Percentiles rank a stretch among this genome's conserved stretches.
Conservation (phyloP, 2,113 vertebrate genomes). For the Dolichotis patagonum region DNA sequence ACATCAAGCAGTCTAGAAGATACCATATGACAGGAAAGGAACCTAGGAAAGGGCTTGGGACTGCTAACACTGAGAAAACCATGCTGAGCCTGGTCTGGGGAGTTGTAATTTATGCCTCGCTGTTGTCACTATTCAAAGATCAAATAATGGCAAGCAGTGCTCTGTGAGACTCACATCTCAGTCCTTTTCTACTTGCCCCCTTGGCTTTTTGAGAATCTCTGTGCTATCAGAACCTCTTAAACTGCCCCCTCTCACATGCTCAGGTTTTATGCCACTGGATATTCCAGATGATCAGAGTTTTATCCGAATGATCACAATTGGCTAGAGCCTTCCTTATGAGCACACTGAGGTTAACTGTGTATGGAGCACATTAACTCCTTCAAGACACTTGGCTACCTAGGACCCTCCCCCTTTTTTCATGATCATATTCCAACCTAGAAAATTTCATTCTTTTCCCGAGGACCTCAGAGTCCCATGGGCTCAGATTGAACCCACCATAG, state of each 20-base stretch:
- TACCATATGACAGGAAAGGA: not conserved
- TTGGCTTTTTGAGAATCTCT: not conserved
- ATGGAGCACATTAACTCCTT: not conserved
- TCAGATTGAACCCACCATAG: not conserved
- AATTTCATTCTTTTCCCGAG: constrained; percentile 5
- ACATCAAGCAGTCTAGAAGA: not conserved
- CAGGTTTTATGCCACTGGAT: not conserved
- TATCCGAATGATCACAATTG: not conserved
- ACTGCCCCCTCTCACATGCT: not conserved
- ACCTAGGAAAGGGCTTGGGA: not conserved
- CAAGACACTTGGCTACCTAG: not conserved
- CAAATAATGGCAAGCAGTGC: not conserved
- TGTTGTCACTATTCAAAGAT: not conserved
- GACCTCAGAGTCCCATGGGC: constrained; percentile 1
- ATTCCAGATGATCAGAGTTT: not conserved
- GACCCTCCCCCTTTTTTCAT: not conserved
- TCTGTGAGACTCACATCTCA: not conserved
- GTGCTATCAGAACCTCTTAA: not conserved
- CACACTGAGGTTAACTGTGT: not conserved
- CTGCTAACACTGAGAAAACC: constrained; percentile 17
- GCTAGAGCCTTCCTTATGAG: not conserved
- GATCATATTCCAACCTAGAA: not conserved
- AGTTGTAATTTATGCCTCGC: not conserved
- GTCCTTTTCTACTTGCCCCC: not conserved
- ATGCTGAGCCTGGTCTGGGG: not conserved